A percentile compares a stretch with the other conserved stretches of the same genome.
Evolutionary conservation across 2,888 invertebrate species (phyloP).

Genomic region (Agonopterix alstromeriana): DNA sequence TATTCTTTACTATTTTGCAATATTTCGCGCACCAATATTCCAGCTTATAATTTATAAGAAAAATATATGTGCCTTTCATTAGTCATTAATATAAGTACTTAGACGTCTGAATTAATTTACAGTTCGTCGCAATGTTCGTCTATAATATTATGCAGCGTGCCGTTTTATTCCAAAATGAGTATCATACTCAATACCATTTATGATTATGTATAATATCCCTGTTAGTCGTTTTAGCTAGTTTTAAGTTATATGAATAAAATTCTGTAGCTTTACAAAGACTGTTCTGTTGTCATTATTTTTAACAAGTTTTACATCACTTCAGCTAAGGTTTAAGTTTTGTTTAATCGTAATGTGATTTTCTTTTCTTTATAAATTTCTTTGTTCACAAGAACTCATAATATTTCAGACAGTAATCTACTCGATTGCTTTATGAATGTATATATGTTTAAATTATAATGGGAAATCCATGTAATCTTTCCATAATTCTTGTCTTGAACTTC

Average conservation of each 20-base stretch:
- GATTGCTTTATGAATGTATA: constrained; percentile 2
- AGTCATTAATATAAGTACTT: constrained; percentile 32
- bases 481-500: too few species aligned
- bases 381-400: not conserved
- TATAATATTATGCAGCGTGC: constrained; percentile 8
- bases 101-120: constrained; percentile 17
- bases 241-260: constrained; percentile 8
- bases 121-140: not conserved
- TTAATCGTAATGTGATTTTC: not conserved
- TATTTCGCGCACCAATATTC: too few species aligned
- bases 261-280: constrained; percentile 45
- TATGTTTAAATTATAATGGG: not conserved
- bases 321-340: constrained; percentile 7
- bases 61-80: constrained; percentile 47
- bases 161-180: constrained; percentile 23
- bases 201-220: not conserved
- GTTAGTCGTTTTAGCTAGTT: constrained; percentile 6
- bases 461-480: too few species aligned
- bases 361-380: not conserved
- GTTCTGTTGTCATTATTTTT: constrained; percentile 52
- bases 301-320: constrained; percentile 33
- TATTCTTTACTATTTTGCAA: too few species aligned
- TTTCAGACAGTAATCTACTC: constrained; percentile 8
- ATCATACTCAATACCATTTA: constrained; percentile 9
- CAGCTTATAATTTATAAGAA: constrained; percentile 9